Conservation (phyloP, 2,113 vertebrate genomes). For the Platysteira castanea region DNA sequence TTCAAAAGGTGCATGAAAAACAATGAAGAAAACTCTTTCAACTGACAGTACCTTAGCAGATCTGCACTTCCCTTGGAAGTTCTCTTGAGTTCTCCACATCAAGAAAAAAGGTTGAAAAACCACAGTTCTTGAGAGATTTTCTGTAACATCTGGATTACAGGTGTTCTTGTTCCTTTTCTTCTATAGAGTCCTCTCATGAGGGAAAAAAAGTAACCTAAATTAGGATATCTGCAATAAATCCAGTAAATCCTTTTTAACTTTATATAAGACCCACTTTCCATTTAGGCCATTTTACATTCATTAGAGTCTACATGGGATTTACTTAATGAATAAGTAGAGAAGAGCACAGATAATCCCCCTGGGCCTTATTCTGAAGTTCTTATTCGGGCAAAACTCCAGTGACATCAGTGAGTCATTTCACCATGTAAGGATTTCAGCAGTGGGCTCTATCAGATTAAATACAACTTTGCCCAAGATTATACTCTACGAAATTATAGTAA, state of each 20-base stretch:
- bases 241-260: not conserved
- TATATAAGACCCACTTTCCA: not conserved
- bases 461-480: not conserved
- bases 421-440: not conserved
- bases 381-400: not conserved
- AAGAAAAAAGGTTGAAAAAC: not conserved
- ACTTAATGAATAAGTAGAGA: not conserved
- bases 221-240: not conserved
- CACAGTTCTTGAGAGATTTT: not conserved
- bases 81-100: not conserved
- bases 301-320: not conserved
- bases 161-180: not conserved
- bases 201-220: not conserved
- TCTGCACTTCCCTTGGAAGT: not conserved
- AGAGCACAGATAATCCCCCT: not conserved
- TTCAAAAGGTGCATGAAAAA: not conserved
- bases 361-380: not conserved
- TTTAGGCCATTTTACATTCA: not conserved
- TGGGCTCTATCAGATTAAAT: not conserved
- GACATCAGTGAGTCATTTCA: not conserved
- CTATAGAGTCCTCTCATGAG: not conserved
- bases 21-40: not conserved
- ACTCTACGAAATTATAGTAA: not conserved
- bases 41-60: not conserved
- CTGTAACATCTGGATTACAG: not conserved